phyloP scores from a whole-genome alignment of 37 sponge, comb jelly and placozoan species.

The Corticium candelabrum region DNA sequence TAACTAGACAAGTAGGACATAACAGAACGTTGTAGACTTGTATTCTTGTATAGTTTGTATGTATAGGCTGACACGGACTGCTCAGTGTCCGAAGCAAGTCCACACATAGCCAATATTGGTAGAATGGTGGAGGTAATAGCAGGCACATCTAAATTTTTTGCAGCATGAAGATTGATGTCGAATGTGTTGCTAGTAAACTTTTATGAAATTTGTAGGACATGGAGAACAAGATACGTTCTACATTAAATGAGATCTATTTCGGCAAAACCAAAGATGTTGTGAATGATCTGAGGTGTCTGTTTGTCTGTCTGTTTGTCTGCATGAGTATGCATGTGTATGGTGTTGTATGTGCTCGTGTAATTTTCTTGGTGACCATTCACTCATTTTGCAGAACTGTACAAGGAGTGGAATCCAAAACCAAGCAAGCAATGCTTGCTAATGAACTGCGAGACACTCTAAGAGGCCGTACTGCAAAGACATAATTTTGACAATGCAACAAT shows the following conservation, averaged over 20 bases:
- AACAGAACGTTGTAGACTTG: neutral
- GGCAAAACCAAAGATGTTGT: constrained; percentile 86
- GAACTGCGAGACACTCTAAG: neutral
- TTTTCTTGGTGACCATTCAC: neutral
- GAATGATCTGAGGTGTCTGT: constrained; percentile 71
- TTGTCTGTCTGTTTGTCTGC: neutral
- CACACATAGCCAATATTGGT: constrained; percentile 94
- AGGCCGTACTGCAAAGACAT: neutral
- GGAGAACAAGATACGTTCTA: constrained; percentile 81
- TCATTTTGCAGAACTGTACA: neutral
- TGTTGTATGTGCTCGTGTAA: neutral
- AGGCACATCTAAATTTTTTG: neutral
- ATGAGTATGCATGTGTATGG: neutral
- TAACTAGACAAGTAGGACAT: constrained; percentile 70
- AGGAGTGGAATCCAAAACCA: neutral
- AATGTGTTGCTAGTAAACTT: too few relatives aligned
- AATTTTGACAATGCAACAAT: too few relatives aligned
- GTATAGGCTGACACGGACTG: constrained; percentile 39
- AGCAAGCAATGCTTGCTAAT: neutral
- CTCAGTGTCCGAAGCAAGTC: constrained; percentile 61
- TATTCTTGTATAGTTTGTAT: neutral
- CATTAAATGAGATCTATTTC: constrained; percentile 91
- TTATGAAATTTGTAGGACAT: constrained; percentile 81
- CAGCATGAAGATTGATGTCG: too few relatives aligned
- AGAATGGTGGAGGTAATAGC: constrained; percentile 73